phyloP scores from a whole-genome alignment of 2,888 invertebrate species.

The Mycalesis mineus region DNA sequence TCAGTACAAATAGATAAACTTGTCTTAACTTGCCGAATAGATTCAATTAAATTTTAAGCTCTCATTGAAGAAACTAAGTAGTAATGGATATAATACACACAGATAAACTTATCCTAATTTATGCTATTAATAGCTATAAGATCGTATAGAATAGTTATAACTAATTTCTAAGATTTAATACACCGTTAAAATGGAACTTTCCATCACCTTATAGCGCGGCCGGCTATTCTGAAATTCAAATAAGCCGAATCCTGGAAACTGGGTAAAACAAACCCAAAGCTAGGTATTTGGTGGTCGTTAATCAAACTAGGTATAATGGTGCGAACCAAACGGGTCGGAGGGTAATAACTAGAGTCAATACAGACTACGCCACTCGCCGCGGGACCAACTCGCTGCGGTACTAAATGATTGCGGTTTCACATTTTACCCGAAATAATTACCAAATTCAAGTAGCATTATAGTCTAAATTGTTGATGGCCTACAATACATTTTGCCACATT shows the following conservation, averaged over 20 bases:
- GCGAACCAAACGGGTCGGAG: constrained; percentile 20
- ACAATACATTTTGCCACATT: too few relatives aligned
- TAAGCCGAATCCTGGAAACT: neutral
- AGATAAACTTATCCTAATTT: neutral
- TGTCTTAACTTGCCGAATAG: too few relatives aligned
- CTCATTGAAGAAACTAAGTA: too few relatives aligned
- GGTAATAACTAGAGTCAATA: constrained; percentile 20
- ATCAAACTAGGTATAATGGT: constrained; percentile 15
- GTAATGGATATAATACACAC: too few relatives aligned
- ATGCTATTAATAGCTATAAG: neutral
- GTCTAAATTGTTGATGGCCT: too few relatives aligned
- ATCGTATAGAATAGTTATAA: too few relatives aligned
- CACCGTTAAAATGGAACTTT: neutral
- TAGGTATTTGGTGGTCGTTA: constrained; percentile 10
- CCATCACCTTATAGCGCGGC: neutral
- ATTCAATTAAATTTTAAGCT: too few relatives aligned
- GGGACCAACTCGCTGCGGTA: constrained; percentile 16
- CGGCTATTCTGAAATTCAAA: neutral
- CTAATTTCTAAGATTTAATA: neutral
- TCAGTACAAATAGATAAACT: too few relatives aligned
- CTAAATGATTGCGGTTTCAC: constrained; percentile 7
- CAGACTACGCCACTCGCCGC: constrained; percentile 16
- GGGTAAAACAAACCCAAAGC: neutral
- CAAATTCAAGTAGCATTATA: too few relatives aligned
- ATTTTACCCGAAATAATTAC: constrained; percentile 1